Evolutionary conservation across 2,888 invertebrate species (phyloP).

Genomic region (Eupeodes luniger): DNA sequence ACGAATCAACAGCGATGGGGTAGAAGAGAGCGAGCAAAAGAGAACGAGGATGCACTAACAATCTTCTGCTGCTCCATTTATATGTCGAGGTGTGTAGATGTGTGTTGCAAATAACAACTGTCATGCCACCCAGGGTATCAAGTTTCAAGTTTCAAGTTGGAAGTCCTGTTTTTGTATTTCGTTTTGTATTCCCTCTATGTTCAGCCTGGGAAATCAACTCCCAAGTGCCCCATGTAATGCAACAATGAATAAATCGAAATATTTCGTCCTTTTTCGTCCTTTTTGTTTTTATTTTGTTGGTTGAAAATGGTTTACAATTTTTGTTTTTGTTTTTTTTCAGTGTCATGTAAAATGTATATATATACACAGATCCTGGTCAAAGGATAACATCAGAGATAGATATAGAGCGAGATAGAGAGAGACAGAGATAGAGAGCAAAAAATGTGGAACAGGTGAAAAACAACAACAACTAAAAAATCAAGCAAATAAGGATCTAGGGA

Average conservation of each 20-base stretch:
- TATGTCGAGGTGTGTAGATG: slow-evolving; percentile 23
- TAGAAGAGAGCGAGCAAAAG: background rate
- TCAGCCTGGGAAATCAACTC: slow-evolving; percentile 34
- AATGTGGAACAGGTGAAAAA: slow-evolving; percentile 27
- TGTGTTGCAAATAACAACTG: slow-evolving; percentile 67
- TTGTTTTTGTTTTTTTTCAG: slow-evolving; percentile 37
- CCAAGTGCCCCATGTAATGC: slow-evolving; percentile 69
- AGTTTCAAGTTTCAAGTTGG: background rate
- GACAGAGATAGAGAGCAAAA: slow-evolving; percentile 15
- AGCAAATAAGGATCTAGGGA: slow-evolving; percentile 50
- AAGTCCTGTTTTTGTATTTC: slow-evolving; percentile 36
- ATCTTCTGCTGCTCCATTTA: slow-evolving; percentile 9
- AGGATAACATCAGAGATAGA: slow-evolving; percentile 52
- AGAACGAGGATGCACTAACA: slow-evolving; percentile 27
- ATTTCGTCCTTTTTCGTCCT: slow-evolving; percentile 49
- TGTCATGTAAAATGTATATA: slow-evolving; percentile 51
- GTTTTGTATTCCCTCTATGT: background rate
- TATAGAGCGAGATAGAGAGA: background rate
- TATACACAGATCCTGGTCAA: slow-evolving; percentile 15
- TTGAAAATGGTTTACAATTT: slow-evolving; percentile 20
- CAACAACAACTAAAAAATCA: background rate
- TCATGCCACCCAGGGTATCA: slow-evolving; percentile 39
- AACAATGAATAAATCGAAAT: slow-evolving; percentile 75
- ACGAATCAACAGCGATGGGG: background rate
- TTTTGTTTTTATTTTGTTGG: slow-evolving; percentile 13